A percentile compares a stretch with the other conserved stretches of the same genome.
Evolutionary conservation across 1,140 invertebrate species (phyloP).

Genomic region (Hylyphantes graminicola): DNA sequence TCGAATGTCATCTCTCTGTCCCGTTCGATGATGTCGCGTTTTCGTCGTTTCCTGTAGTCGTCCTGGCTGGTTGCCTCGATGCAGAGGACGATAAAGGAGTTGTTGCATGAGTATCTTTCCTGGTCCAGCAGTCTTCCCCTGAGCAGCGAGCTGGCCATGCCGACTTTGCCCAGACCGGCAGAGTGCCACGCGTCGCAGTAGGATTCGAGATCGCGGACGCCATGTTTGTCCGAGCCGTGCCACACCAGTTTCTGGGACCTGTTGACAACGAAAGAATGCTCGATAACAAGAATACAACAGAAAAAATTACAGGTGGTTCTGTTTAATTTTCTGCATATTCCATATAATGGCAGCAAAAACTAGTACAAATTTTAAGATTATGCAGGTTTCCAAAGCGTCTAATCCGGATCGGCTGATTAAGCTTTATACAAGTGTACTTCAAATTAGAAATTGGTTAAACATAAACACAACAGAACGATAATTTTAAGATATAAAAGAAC

Average conservation of each 20-base stretch:
- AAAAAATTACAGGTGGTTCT: too few species aligned
- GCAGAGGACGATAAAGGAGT: conserved; percentile 88
- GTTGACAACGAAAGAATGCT: conserved; percentile 8
- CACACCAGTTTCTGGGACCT: conserved; percentile 93
- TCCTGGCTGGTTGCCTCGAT: conserved; percentile 84
- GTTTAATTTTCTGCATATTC: too few species aligned
- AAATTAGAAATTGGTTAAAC: too few species aligned
- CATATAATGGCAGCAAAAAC: too few species aligned
- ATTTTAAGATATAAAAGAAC: too few species aligned
- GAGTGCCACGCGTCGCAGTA: conserved; percentile 95
- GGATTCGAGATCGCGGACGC: conserved; percentile 84
- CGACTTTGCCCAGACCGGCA: conserved; percentile 74
- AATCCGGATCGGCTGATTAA: too few species aligned
- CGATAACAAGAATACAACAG: too few species aligned
- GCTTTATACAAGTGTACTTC: too few species aligned
- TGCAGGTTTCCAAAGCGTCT: background rate
- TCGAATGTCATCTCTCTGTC: conserved; percentile 41
- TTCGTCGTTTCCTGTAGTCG: conserved; percentile 55
- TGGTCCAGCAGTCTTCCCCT: conserved; percentile 84
- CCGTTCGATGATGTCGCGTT: background rate
- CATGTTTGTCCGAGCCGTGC: conserved; percentile 88
- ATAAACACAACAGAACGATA: too few species aligned
- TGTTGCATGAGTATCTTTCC: conserved; percentile 80
- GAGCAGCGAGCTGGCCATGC: conserved; percentile 84
- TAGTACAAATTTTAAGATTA: background rate